These are phyloP conservation scores for Melanotaenia duboulayi DNA, from an alignment of 2,113 vertebrate species.

Conservation along the genomic window DNA sequence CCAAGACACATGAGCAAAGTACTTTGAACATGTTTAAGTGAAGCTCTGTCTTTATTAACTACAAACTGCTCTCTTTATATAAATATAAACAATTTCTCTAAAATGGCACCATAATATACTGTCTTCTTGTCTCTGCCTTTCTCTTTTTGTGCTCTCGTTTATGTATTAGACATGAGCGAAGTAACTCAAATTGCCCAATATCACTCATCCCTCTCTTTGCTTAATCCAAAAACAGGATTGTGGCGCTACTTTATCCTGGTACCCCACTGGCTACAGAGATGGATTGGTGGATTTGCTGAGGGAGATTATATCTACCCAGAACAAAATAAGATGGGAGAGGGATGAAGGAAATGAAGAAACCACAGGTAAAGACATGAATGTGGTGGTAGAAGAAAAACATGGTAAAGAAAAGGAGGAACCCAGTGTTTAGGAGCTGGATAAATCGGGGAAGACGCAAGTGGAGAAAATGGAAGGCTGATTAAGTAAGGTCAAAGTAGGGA, in stretches of 20 bases:
- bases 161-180: conserved; percentile 3
- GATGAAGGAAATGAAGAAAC: conserved; percentile 39
- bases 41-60: conserved; percentile 5
- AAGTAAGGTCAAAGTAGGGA: conserved; percentile 46
- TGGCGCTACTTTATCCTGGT: conserved; percentile 34
- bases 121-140: conserved; percentile 4
- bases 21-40: conserved; percentile 8
- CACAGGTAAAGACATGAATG: conserved; percentile 14
- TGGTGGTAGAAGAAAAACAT: neutral
- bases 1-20: neutral
- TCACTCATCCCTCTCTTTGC: conserved; percentile 34
- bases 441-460: conserved; percentile 26
- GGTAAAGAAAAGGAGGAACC: conserved; percentile 20
- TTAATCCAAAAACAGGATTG: conserved; percentile 67
- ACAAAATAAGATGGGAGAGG: conserved; percentile 55
- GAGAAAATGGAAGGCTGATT: conserved; percentile 52
- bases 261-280: conserved; percentile 50
- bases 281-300: conserved; percentile 70
- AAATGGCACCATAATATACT: neutral
- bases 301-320: conserved; percentile 74
- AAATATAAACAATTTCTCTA: neutral
- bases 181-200: conserved; percentile 15
- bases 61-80: neutral
- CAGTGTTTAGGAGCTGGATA: conserved; percentile 14
- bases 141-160: conserved; percentile 6